A percentile compares a stretch with the other conserved stretches of the same genome.
Evolutionary conservation across 1,140 invertebrate genomes (phyloP).

Genomic region (Formica selysi): DNA sequence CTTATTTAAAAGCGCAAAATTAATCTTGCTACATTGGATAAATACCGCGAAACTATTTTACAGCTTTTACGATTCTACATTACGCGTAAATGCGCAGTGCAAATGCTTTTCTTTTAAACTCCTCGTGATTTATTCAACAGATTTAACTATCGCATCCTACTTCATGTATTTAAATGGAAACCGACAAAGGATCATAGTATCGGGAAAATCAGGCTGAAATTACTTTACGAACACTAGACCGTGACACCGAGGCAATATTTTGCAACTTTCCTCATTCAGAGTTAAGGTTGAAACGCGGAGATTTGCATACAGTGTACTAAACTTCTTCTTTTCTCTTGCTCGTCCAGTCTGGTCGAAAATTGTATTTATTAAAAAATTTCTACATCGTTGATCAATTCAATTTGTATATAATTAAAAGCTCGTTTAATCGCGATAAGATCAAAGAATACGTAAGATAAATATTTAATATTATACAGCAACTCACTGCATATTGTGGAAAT

Average conservation of each 20-base stretch:
- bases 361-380: conserved; percentile 44
- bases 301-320: conserved; percentile 33
- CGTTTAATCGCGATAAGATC: background rate
- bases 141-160: conserved; percentile 23
- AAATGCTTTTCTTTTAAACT: background rate
- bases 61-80: background rate
- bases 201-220: background rate
- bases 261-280: conserved; percentile 55
- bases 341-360: background rate
- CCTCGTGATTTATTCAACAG: background rate
- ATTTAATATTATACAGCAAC: background rate
- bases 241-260: conserved; percentile 44
- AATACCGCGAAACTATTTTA: background rate
- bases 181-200: conserved; percentile 28
- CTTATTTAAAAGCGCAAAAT: background rate
- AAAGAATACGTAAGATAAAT: background rate
- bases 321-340: conserved; percentile 12
- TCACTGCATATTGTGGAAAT: background rate
- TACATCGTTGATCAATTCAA: background rate
- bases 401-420: background rate
- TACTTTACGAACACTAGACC: background rate
- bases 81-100: background rate
- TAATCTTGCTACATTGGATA: background rate
- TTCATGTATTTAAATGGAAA: conserved; percentile 37
- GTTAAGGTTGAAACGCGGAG: conserved; percentile 29